Base-by-base conservation (phyloP, 2,888 invertebrate species). In the Hydroisotoma schaefferi region DNA sequence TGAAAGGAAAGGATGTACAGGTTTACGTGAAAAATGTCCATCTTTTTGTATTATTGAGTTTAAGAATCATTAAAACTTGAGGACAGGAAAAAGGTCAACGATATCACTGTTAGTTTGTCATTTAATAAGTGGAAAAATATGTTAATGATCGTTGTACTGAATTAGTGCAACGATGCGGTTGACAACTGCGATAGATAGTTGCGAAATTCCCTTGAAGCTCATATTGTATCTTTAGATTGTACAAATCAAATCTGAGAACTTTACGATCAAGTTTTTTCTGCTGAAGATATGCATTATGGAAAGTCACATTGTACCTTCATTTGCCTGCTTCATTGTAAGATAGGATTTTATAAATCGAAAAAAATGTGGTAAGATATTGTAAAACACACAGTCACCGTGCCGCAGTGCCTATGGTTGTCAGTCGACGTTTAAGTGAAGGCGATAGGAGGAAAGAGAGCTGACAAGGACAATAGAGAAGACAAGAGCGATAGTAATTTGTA, bases 401-500 rank as follows among this genome's bases (percentile, higher is more conserved):
- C n/a, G n/a, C n/a, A n/a, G n/a, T n/a, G n/a, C n/a, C n/a, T n/a
- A n/a, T n/a, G n/a, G n/a, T n/a, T n/a, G n/a, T n/a, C n/a, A n/a
- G n/a, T n/a, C n/a, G n/a, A n/a, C n/a, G n/a, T 15, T 10, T 5
- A 40, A 40, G 20, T 40, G 15, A 40, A 15, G 40, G 40, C 15
- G 40, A 33, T 15, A 40, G 40, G 20, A 20, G 20, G 33, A 33
- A 52, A 37, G 2, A 5, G 5, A 52, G 51, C 20, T 18, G 51
- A 52, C 51, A 52, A 27, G 37, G 33, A 29, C 29, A 33, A 33
- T 28, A n/a, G 40, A 20, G 20, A 40, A 40, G 40, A 40, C 40
- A 40, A 40, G 28, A 51, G 47, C 20, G 57, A 57, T 37, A 43
- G 57, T 51, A 57, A 48, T 51, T 57, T 57, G 57, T 57, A 57